Evolutionary conservation across 2,797 vertebrate genomes (phyloP).

Genomic region (Tauraco hartlaubi): DNA sequence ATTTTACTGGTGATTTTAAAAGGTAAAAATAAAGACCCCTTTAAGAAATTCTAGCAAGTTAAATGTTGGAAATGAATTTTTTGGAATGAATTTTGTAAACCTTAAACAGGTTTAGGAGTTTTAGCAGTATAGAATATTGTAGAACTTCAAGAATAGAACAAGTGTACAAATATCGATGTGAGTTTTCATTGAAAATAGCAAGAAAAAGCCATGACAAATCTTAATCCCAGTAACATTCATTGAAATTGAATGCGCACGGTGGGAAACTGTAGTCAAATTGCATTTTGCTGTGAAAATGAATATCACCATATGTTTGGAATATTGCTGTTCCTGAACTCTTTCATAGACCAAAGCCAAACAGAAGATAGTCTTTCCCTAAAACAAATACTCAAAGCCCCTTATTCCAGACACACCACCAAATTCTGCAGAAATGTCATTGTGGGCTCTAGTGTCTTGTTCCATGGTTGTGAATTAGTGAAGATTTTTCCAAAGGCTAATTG

Average conservation of each 20-base stretch:
- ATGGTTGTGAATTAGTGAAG: background rate
- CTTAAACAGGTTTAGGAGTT: background rate
- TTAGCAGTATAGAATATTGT: background rate
- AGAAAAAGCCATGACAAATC: background rate
- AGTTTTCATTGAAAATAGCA: background rate
- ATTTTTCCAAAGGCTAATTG: conserved; percentile 50
- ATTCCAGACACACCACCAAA: background rate
- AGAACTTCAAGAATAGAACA: background rate
- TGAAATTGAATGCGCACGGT: background rate
- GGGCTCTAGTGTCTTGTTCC: background rate
- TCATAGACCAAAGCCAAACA: background rate
- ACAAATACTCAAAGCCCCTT: background rate
- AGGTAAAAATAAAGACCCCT: background rate
- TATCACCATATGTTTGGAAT: background rate
- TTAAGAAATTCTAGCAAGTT: background rate
- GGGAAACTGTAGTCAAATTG: background rate
- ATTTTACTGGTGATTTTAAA: background rate
- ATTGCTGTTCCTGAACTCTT: background rate
- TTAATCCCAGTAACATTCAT: background rate
- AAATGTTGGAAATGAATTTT: background rate
- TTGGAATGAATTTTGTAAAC: background rate
- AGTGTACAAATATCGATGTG: background rate
- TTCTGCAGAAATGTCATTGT: background rate
- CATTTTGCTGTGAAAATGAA: conserved; percentile 13
- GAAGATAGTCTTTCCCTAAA: background rate